Conservation (phyloP, 2,113 vertebrate species). For the Megaceryle maxima region DNA sequence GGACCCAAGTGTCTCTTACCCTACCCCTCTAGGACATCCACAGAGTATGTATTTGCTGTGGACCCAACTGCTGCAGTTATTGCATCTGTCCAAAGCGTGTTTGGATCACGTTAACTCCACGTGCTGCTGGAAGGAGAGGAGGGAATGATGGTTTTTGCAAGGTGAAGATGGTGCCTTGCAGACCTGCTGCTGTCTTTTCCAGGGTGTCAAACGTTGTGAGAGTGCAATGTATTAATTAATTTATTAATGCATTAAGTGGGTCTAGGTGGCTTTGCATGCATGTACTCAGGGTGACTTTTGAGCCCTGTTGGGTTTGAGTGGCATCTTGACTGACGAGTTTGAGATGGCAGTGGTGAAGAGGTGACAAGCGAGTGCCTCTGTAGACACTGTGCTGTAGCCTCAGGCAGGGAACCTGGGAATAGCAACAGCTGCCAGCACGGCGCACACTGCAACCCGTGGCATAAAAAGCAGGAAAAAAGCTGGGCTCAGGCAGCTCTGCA, state of each 20-base stretch:
- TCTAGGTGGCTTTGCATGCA: accelerated
- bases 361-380: accelerated
- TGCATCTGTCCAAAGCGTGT: not conserved
- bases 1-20: accelerated
- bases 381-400: not conserved
- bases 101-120: not conserved
- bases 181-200: not conserved
- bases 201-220: not conserved
- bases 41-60: not conserved
- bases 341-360: not conserved
- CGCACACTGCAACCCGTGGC: accelerated
- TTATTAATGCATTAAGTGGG: accelerated
- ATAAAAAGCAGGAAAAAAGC: not conserved
- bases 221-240: accelerated
- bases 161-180: not conserved
- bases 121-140: not conserved
- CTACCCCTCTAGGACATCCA: no score
- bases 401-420: not conserved
- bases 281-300: not conserved
- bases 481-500: not conserved
- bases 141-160: not conserved
- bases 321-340: not conserved
- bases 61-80: not conserved
- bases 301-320: not conserved
- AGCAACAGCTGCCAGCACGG: not conserved